phyloP scores from a whole-genome alignment of 1,140 invertebrate species.

The Pachyrhynchus sulphureomaculatus region DNA sequence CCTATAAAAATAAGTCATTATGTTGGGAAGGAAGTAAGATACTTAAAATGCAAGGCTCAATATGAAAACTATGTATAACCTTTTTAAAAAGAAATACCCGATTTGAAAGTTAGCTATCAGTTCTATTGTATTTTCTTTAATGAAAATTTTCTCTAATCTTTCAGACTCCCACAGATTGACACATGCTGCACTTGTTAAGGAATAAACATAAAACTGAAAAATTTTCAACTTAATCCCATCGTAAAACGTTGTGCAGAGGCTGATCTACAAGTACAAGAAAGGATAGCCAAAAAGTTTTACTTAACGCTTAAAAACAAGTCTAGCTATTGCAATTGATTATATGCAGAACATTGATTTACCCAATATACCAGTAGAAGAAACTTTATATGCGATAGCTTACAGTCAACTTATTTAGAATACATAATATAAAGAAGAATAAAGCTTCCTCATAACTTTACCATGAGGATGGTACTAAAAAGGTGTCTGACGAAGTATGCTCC shows the following conservation, averaged over 20 bases:
- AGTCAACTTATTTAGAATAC: constrained; percentile 6
- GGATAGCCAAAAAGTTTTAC: no score
- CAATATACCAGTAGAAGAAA: constrained; percentile 13
- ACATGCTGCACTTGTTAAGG: no score
- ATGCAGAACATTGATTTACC: constrained; percentile 27
- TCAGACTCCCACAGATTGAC: constrained; percentile 29
- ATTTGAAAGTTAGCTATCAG: neutral
- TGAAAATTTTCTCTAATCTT: neutral
- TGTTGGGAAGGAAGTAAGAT: neutral
- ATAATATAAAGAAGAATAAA: no score
- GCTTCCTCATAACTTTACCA: constrained; percentile 6
- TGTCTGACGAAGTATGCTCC: constrained; percentile 22
- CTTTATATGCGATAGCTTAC: neutral
- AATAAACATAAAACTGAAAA: no score
- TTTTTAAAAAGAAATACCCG: constrained; percentile 9
- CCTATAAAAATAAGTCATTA: constrained; percentile 10
- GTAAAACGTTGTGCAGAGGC: no score
- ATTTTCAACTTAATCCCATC: no score
- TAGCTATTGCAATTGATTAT: no score
- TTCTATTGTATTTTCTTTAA: no score
- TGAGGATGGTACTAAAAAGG: constrained; percentile 13
- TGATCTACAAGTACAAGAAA: no score
- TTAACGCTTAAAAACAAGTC: no score
- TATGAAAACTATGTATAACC: neutral
- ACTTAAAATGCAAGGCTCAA: neutral